Evolutionary conservation across 2,113 vertebrate species (phyloP).

Genomic region (Verasper variegatus): DNA sequence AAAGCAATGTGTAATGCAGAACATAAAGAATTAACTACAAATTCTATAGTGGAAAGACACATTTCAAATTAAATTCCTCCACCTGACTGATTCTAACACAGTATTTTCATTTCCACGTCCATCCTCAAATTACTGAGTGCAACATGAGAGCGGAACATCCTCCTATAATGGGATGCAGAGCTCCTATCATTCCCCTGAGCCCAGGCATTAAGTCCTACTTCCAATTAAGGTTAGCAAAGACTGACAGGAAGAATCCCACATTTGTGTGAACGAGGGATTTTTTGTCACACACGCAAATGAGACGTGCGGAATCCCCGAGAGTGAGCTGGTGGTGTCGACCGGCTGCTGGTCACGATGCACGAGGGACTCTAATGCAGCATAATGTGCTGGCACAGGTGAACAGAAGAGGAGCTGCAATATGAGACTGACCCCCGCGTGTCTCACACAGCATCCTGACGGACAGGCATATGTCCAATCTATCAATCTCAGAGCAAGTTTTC

Average conservation of each 20-base stretch:
- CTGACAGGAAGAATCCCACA: constrained; percentile 48
- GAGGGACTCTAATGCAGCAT: constrained; percentile 50
- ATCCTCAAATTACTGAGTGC: constrained; percentile 60
- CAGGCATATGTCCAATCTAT: constrained; percentile 5
- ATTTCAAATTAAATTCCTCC: constrained; percentile 53
- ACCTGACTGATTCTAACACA: constrained; percentile 46
- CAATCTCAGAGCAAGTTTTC: constrained; percentile 26
- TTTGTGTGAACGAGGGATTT: constrained; percentile 31
- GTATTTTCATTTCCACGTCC: constrained; percentile 61
- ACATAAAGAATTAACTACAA: no score
- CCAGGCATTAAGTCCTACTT: constrained; percentile 57
- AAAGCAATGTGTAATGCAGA: neutral
- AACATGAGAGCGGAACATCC: constrained; percentile 36
- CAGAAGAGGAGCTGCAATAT: constrained; percentile 35
- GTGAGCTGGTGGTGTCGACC: constrained; percentile 7
- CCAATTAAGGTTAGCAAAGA: constrained; percentile 62
- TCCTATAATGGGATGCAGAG: constrained; percentile 51
- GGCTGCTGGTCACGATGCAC: constrained; percentile 38
- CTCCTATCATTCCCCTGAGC: constrained; percentile 52
- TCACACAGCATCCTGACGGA: constrained; percentile 37
- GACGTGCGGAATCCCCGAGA: constrained; percentile 41
- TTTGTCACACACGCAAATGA: constrained; percentile 70
- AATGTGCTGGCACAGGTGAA: constrained; percentile 55
- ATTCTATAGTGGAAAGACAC: neutral
- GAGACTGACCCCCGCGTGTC: constrained; percentile 12